Evolutionary conservation across 2,888 invertebrate genomes (phyloP), one percentile per base, ranked within the genome.

Genomic region (Pseudococcus viburni): DNA sequence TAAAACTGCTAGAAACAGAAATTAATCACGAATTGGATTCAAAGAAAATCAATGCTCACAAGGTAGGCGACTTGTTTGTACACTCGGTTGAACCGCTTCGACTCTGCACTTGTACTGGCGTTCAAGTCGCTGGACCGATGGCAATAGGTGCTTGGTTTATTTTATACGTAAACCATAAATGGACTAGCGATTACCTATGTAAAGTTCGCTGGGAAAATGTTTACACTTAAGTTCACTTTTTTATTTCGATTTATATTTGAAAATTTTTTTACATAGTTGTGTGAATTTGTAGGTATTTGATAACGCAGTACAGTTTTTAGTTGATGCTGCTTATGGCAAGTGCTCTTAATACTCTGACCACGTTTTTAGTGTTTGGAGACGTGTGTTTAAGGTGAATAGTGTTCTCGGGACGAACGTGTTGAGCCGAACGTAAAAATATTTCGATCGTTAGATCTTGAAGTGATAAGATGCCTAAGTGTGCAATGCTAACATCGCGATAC

Each of bases 21-120:
- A 80, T 80, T 42, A 80, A 80, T 80, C 46, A 80, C 80, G 80
- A 42, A 80, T 80, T 19, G 80, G 42, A 80, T 80, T 80, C 80
- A 42, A 80, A 19, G 80, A 42, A 46, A 80, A 80, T 80, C 80
- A 80, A 42, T 80, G 80, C 80, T 80, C 80, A 80, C 80, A 80
- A 80, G 80, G 80, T 80, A 80, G 80, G 80, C 80, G 80, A 80
- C 80, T 80, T 46, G 68, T 73, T 46, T 39, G 80, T 80, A 42
- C 19, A 59, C 19, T 7, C 19, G 33, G 17, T 42, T 42, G 15
- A 80, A 80, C 46, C 19, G 80, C 80, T 42, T 42, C 42, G 46
- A 80, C 80, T 46, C 39, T 80, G 19, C 17, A 39, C 80, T 12
- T 77, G 17, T 77, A 26, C 80, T 80, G 42, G 42, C 80, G 80